Percentiles rank a stretch among this genome's conserved stretches.
phyloP scores from a whole-genome alignment of 2,797 vertebrate genomes.

The Botia kubotai region DNA sequence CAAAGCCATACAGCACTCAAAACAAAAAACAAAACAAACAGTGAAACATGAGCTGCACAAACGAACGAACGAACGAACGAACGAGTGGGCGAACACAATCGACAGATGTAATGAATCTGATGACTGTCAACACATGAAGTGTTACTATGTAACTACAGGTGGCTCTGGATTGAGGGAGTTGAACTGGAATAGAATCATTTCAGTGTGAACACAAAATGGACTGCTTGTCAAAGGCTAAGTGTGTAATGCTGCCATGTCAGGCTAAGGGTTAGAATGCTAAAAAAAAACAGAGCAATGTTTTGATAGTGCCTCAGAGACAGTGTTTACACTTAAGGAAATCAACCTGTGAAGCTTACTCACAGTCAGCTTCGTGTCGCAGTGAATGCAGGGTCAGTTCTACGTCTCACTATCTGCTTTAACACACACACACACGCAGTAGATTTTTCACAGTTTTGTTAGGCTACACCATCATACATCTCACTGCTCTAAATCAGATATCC shows the following conservation, averaged over 20 bases:
- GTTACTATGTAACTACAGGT: background rate
- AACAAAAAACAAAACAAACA: background rate
- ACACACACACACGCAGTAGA: constrained; percentile 6
- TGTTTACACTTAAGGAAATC: background rate
- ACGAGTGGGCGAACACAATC: background rate
- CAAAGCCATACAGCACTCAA: background rate
- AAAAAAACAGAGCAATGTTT: background rate
- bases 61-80: background rate
- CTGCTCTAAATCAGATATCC: constrained; percentile 29
- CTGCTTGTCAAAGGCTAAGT: background rate
- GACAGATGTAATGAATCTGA: background rate
- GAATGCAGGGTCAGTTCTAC: no score
- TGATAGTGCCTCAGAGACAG: no score
- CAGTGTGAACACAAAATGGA: background rate
- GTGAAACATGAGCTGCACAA: background rate
- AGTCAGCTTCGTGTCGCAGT: background rate
- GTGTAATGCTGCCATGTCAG: background rate
- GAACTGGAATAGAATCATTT: background rate
- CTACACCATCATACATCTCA: background rate
- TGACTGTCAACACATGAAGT: constrained; percentile 3
- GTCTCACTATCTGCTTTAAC: constrained; percentile 9
- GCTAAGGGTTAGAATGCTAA: background rate
- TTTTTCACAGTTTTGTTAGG: background rate
- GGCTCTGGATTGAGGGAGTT: background rate
- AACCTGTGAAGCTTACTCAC: no score